Conservation (phyloP, 2,113 vertebrate genomes). For the Puma concolor region DNA sequence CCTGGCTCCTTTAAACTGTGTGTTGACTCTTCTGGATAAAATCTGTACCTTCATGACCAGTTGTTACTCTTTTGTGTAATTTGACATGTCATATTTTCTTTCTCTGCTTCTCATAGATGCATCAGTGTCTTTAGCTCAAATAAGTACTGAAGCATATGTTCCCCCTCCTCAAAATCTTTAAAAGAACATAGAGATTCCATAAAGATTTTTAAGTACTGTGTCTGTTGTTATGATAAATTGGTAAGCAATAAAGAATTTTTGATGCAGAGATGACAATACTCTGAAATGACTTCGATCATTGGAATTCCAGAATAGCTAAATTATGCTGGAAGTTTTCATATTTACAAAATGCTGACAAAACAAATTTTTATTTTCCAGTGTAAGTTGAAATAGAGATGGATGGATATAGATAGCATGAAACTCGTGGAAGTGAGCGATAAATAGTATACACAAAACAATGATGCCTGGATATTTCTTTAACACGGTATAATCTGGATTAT, state of each 20-base stretch:
- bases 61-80: neutral
- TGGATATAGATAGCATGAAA: neutral
- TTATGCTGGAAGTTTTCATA: neutral
- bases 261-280: neutral
- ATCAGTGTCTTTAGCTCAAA: neutral
- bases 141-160: neutral
- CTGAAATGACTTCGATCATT: neutral
- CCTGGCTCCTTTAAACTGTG: neutral
- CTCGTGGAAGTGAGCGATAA: neutral
- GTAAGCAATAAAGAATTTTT: conserved; percentile 18
- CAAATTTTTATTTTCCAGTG: neutral
- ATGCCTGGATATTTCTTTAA: neutral
- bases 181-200: neutral
- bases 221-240: neutral
- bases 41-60: neutral
- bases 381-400: neutral
- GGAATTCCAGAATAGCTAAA: conserved; percentile 31
- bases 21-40: neutral
- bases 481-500: neutral
- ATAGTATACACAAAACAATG: neutral
- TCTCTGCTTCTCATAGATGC: neutral
- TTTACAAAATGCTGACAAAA: neutral
- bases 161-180: neutral
- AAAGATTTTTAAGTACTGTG: neutral
- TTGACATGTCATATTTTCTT: neutral